Percentiles rank a stretch among this genome's conserved stretches.
Evolutionary conservation across 30 jellyfish, hydroid and myxozoan species (phyloP).

Genomic region (Mastigias papua): DNA sequence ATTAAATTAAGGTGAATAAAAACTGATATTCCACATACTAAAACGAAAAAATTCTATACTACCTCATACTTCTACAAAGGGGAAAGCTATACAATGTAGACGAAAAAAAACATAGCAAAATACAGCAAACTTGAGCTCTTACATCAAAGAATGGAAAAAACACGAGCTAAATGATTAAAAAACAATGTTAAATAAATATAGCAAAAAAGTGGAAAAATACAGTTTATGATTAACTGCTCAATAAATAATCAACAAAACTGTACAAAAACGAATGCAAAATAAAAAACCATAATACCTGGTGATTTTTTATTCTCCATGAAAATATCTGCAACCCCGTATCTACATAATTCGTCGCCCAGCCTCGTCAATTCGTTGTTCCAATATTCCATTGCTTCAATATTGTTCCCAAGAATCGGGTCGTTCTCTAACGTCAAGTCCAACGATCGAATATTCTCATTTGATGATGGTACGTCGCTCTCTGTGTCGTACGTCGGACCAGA

Average conservation of each 20-base stretch:
- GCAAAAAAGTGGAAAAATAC: too few species aligned
- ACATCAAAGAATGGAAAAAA: too few species aligned
- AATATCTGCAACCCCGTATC: conserved; percentile 64
- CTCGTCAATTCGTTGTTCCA: conserved; percentile 51
- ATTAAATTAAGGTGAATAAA: too few species aligned
- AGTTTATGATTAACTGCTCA: background rate
- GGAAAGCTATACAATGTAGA: too few species aligned
- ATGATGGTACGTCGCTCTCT: conserved; percentile 35
- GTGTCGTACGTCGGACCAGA: conserved; percentile 32
- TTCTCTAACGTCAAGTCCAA: conserved; percentile 20
- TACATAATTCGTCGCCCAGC: conserved; percentile 44
- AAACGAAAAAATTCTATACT: too few species aligned
- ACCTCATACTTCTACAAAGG: too few species aligned
- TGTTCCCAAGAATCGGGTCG: conserved; percentile 63
- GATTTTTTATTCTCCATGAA: conserved; percentile 49
- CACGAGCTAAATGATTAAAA: too few species aligned
- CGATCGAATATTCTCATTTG: background rate
- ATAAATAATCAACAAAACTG: background rate
- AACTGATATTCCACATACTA: too few species aligned
- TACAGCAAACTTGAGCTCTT: too few species aligned
- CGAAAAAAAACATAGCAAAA: too few species aligned
- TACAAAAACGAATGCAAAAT: background rate
- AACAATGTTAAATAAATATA: too few species aligned
- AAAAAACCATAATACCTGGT: conserved; percentile 5
- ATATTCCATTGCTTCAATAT: too few species aligned